phyloP scores from a whole-genome alignment of 2,113 vertebrate species.

The Corapipo altera region DNA sequence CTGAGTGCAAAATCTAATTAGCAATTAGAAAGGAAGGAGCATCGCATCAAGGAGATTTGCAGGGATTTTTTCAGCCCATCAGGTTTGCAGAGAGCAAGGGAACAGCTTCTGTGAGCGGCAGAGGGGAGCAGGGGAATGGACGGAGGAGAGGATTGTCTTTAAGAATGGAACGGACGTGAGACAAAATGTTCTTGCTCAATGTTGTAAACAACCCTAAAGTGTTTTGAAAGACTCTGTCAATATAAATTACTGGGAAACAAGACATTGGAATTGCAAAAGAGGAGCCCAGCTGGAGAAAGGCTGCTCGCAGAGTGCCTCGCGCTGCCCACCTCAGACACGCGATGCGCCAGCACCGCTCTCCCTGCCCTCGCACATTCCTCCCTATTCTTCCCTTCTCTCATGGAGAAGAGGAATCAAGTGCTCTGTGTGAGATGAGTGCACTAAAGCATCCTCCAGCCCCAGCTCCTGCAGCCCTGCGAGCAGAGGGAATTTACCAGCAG shows the following conservation, averaged over 20 bases:
- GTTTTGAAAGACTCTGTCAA: constrained; percentile 71
- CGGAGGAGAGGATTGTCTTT: neutral
- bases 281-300: constrained; percentile 40
- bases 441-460: neutral
- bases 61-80: neutral
- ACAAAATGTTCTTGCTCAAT: constrained; percentile 68
- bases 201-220: constrained; percentile 71
- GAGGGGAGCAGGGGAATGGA: neutral
- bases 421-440: neutral
- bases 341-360: neutral
- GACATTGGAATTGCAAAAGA: constrained; percentile 52
- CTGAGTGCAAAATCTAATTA: neutral
- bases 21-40: neutral
- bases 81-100: neutral
- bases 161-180: constrained; percentile 60
- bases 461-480: neutral
- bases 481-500: neutral
- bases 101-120: neutral
- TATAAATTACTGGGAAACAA: constrained; percentile 50
- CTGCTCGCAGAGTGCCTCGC: neutral
- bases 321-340: constrained; percentile 18
- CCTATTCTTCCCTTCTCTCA: neutral
- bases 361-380: constrained; percentile 7
- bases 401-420: neutral
- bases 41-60: neutral